Percentiles rank a stretch among this genome's conserved stretches.
Evolutionary conservation across 2,797 vertebrate species (phyloP).

Genomic region (Sternarchorhynchus goeldii): DNA sequence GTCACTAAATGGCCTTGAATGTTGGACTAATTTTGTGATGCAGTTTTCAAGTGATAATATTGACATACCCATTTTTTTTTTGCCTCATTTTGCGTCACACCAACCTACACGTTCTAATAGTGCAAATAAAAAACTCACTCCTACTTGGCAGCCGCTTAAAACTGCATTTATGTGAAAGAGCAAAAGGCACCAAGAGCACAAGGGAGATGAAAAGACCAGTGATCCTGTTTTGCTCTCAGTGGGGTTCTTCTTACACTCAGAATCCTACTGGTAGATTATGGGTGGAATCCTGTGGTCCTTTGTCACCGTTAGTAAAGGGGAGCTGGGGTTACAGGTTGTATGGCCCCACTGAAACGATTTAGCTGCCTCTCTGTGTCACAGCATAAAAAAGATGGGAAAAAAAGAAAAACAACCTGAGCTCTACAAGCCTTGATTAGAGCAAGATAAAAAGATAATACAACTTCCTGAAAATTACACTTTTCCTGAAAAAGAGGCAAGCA

Average conservation of each 20-base stretch:
- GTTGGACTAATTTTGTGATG: slow-evolving; percentile 8
- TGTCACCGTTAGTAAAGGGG: slow-evolving; percentile 48
- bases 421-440: background rate
- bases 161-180: slow-evolving; percentile 12
- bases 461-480: slow-evolving; percentile 5
- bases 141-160: background rate
- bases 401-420: slow-evolving; percentile 21
- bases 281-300: slow-evolving; percentile 48
- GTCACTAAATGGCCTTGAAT: slow-evolving; percentile 6
- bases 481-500: slow-evolving; percentile 26
- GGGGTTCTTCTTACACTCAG: slow-evolving; percentile 35
- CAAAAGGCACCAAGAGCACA: slow-evolving; percentile 30
- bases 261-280: slow-evolving; percentile 47
- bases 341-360: slow-evolving; percentile 36
- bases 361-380: slow-evolving; percentile 37
- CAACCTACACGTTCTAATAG: slow-evolving; percentile 28
- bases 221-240: slow-evolving; percentile 38
- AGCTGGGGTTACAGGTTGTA: slow-evolving; percentile 55
- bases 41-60: slow-evolving; percentile 23
- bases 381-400: slow-evolving; percentile 29
- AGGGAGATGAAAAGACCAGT: slow-evolving; percentile 52
- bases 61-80: slow-evolving; percentile 13
- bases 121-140: background rate
- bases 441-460: slow-evolving; percentile 11
- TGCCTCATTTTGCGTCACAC: slow-evolving; percentile 6